A percentile compares a stretch with the other conserved stretches of the same genome.
Conservation (phyloP, 2,797 vertebrate genomes). For the Pachyuromys duprasi region DNA sequence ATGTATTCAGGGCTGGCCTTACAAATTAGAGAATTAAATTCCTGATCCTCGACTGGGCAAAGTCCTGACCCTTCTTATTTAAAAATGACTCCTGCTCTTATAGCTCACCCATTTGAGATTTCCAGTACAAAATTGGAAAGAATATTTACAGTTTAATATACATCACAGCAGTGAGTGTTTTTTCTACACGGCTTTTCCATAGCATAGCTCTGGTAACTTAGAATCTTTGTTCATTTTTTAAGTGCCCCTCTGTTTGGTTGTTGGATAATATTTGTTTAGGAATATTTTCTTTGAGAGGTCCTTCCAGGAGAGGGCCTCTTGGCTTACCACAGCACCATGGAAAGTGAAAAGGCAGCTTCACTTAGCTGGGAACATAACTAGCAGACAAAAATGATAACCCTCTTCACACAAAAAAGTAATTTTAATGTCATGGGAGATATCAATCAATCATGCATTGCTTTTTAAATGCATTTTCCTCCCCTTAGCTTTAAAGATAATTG, state of each 20-base stretch:
- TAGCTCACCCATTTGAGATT: neutral
- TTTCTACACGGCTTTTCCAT: neutral
- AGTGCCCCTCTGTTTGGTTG: neutral
- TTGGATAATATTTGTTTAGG: neutral
- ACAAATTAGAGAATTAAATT: conserved; percentile 43
- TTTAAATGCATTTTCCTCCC: neutral
- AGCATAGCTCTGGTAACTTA: neutral
- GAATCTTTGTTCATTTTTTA: neutral
- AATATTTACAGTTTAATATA: too few species aligned
- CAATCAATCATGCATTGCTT: neutral
- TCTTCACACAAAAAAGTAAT: neutral
- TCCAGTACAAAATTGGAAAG: neutral
- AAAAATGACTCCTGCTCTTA: neutral
- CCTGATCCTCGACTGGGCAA: conserved; percentile 5
- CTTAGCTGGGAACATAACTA: neutral
- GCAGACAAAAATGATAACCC: neutral
- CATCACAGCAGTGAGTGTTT: neutral
- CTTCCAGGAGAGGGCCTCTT: neutral
- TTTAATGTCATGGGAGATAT: neutral
- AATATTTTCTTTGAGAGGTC: conserved; percentile 44
- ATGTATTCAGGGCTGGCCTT: conserved; percentile 40
- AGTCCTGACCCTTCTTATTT: neutral
- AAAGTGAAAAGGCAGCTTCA: neutral
- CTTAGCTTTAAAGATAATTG: neutral
- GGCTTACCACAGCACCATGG: neutral